Base-by-base conservation (phyloP, 2,797 vertebrate species). In the Girardinus metallicus region DNA sequence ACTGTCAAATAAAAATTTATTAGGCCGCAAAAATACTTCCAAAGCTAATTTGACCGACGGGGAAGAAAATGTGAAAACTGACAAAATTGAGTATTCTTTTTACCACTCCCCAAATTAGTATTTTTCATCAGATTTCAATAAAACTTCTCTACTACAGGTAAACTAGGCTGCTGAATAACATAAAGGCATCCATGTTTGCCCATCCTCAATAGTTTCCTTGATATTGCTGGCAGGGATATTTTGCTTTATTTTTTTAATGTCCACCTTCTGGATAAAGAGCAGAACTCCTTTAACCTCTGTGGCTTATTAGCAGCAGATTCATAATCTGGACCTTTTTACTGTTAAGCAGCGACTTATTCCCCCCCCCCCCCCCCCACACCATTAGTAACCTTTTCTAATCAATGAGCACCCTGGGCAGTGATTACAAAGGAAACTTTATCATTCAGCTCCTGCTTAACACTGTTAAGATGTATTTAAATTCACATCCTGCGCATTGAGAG, bases 301-400 rank as follows among this genome's bases (percentile, higher is more conserved):
- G 21, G 5, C 8, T 39, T 68, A 36, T n/a, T n/a, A 34, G 57
- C 57, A 23, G 57, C 68, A 71, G 51, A 80, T 31, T 57, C 21
- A 43, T 36, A 81, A 76, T 26, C 31, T 23, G 68, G 29, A 73
- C 71, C 49, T 70, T 39, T 71, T 75, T n/a, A 31, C n/a, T 31
- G 60, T 39, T 34, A 18, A 81, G 49, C 47, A 49, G 39, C 26
- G 3, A 26, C 39, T 47, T 16, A 46, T 21, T 6, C 16, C 18
- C 16, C 55, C 9, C 26, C 49, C 0, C 0, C 41, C 6, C 6
- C 72, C 66, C 68, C 62, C 78, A 77, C 75, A 51, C 8, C 49
- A 51, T 51, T 70, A 81, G 79, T 78, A 60, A 85, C 73, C 53
- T 79, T 18, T 23, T 39, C 73, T 71, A 85, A 87, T 90, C 84